Conservation (phyloP, 2,113 vertebrate genomes). For the Actenoides lindsayi region DNA sequence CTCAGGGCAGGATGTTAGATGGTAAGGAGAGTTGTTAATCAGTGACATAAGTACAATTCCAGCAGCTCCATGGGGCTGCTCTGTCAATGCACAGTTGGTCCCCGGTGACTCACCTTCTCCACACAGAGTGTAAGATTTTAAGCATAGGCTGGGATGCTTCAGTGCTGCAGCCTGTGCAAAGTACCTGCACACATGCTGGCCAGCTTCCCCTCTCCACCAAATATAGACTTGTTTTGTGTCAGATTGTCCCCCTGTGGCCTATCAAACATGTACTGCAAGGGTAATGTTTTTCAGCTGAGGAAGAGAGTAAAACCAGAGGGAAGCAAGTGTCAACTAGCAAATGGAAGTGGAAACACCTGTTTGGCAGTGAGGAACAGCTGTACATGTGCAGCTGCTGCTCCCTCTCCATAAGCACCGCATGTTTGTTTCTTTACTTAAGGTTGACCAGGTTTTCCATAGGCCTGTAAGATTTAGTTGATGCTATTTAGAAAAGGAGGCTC, state of each 20-base stretch:
- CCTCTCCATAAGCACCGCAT: rapidly evolving
- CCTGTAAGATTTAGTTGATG: neutral
- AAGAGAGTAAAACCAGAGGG: neutral
- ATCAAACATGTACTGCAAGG: neutral
- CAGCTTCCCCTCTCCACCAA: neutral
- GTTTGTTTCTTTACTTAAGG: neutral
- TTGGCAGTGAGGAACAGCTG: constrained; percentile 27
- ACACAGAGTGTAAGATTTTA: rapidly evolving
- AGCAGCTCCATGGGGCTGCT: neutral
- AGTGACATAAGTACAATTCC: neutral
- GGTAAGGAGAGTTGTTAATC: neutral
- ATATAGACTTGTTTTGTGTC: neutral
- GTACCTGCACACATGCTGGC: neutral
- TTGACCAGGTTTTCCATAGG: neutral
- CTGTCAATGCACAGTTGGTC: neutral
- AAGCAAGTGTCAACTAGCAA: constrained; percentile 17
- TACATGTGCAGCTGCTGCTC: neutral
- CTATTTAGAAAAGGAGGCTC: constrained; percentile 39
- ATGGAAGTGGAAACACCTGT: constrained; percentile 2
- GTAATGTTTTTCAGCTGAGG: neutral
- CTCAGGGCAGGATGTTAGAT: neutral
- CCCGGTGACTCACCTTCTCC: neutral
- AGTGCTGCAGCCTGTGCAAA: neutral
- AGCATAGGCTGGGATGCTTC: neutral
- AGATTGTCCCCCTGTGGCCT: neutral